A percentile compares a stretch with the other conserved stretches of the same genome.
phyloP scores from a whole-genome alignment of 2,888 invertebrate species.

The Pseudolycoriella hygida region DNA sequence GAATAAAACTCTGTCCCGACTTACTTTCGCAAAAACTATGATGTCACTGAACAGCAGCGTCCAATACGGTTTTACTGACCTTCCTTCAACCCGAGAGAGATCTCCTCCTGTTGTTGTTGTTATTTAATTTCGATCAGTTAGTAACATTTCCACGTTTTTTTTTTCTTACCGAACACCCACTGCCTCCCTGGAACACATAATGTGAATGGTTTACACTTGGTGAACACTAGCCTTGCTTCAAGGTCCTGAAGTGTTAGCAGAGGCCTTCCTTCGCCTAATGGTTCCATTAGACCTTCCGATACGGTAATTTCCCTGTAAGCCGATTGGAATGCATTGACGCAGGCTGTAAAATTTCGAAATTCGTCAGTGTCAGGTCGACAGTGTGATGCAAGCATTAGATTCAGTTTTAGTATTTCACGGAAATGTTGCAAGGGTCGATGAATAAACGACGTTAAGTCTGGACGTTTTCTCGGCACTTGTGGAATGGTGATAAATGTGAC shows the following conservation, averaged over 20 bases:
- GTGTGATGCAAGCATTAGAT: constrained; percentile 33
- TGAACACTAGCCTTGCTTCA: constrained; percentile 75
- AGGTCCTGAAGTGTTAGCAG: constrained; percentile 66
- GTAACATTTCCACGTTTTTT: not conserved
- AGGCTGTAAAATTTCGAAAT: constrained; percentile 26
- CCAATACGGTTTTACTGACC: constrained; percentile 69
- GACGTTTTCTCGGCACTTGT: constrained; percentile 60
- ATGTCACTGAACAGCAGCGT: constrained; percentile 70
- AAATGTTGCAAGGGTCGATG: constrained; percentile 74
- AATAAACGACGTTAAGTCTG: constrained; percentile 68
- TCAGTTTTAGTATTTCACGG: constrained; percentile 41
- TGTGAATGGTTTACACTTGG: constrained; percentile 78
- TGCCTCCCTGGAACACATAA: constrained; percentile 68
- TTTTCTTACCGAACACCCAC: constrained; percentile 53
- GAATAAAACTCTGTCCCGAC: constrained; percentile 69
- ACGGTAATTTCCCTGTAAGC: constrained; percentile 69
- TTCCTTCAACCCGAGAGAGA: constrained; percentile 63
- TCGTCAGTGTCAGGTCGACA: constrained; percentile 29
- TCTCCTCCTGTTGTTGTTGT: constrained; percentile 38
- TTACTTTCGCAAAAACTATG: constrained; percentile 69
- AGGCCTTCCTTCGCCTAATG: constrained; percentile 66
- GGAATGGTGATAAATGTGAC: constrained; percentile 65
- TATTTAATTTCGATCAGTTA: not conserved
- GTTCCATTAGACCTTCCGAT: constrained; percentile 70
- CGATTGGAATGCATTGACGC: constrained; percentile 34